These are phyloP conservation scores for Belonocnema kinseyi DNA, from an alignment of 1,140 invertebrate species.

Conservation along the genomic window DNA sequence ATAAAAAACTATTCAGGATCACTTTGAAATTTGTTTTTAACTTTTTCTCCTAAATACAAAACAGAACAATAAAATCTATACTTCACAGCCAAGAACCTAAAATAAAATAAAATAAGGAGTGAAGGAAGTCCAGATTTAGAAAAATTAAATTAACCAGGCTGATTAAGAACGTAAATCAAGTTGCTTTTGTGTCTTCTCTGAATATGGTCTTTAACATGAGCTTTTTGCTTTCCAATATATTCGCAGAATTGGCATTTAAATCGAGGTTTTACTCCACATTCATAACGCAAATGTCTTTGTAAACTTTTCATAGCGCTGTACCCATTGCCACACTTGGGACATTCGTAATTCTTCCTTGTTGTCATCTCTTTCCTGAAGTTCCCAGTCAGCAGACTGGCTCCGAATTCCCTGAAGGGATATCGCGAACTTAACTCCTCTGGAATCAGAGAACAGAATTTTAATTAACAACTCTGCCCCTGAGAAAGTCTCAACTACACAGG, in stretches of 20 bases:
- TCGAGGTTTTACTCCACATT: conserved; percentile 79
- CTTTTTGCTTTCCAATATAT: conserved; percentile 75
- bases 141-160: conserved; percentile 26
- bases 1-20: not conserved
- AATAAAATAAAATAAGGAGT: too few species aligned
- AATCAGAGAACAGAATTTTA: conserved; percentile 49
- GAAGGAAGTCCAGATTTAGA: not conserved
- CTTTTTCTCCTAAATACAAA: not conserved
- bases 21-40: not conserved
- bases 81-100: not conserved
- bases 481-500: not conserved
- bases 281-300: conserved; percentile 81
- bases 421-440: conserved; percentile 50
- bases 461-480: not conserved
- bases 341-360: conserved; percentile 55
- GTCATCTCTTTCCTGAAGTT: conserved; percentile 3
- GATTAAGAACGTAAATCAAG: conserved; percentile 46
- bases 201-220: conserved; percentile 77
- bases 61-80: not conserved
- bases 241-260: conserved; percentile 78
- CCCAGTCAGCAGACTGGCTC: not conserved
- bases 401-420: conserved; percentile 39
- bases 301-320: conserved; percentile 79
- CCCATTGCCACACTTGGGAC: conserved; percentile 77
- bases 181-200: conserved; percentile 59